phyloP scores from a whole-genome alignment of 2,888 invertebrate genomes.

The Apotomis capreana region DNA sequence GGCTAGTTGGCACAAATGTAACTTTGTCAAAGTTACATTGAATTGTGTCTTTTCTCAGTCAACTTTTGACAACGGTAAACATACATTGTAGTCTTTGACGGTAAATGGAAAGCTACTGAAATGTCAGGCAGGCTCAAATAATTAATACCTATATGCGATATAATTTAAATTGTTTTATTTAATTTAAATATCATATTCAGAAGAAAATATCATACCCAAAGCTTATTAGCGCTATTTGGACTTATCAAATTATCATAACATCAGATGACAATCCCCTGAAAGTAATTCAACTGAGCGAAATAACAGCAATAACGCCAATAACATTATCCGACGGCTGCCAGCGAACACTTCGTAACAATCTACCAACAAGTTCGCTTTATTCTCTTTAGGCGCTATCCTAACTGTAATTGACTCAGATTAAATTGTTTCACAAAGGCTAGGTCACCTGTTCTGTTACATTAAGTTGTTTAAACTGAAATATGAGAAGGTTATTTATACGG shows the following conservation, averaged over 20 bases:
- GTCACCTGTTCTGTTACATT: not conserved
- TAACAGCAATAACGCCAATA: constrained; percentile 3
- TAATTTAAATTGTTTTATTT: too few relatives aligned
- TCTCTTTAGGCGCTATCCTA: constrained; percentile 25
- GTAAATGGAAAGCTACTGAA: too few relatives aligned
- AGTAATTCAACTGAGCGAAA: not conserved
- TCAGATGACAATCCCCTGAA: not conserved
- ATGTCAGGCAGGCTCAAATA: too few relatives aligned
- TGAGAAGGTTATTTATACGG: not conserved
- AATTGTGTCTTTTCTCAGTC: too few relatives aligned
- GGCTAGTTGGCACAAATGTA: too few relatives aligned
- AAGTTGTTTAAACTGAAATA: constrained; percentile 15
- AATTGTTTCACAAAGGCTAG: constrained; percentile 3
- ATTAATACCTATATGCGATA: too few relatives aligned
- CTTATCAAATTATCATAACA: not conserved
- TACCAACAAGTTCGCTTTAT: constrained; percentile 19
- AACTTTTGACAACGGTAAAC: too few relatives aligned
- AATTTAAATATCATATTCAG: too few relatives aligned
- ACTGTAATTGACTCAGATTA: constrained; percentile 24
- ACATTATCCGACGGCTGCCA: not conserved
- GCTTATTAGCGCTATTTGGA: too few relatives aligned
- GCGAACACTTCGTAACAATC: constrained; percentile 11
- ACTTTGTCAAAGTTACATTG: too few relatives aligned
- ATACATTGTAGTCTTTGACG: too few relatives aligned
- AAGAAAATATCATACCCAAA: too few relatives aligned